These are phyloP conservation scores for Drosophila funebris DNA, from an alignment of 1,140 invertebrate genomes.

Conservation along the genomic window DNA sequence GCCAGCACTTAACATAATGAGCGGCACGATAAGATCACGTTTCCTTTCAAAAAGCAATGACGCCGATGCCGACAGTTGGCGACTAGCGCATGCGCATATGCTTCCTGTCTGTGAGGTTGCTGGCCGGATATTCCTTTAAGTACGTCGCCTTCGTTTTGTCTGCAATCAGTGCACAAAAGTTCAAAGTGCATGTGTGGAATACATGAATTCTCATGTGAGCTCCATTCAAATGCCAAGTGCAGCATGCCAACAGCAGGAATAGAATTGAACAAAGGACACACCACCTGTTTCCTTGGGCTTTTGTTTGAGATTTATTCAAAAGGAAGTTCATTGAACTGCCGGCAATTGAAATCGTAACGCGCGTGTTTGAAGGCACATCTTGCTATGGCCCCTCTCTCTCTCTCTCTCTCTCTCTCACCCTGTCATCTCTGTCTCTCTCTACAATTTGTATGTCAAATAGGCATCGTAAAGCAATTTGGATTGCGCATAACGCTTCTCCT, in stretches of 20 bases:
- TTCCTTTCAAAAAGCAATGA: slow-evolving; percentile 41
- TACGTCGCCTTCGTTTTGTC: slow-evolving; percentile 34
- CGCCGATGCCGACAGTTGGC: slow-evolving; percentile 48
- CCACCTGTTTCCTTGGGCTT: slow-evolving; percentile 81
- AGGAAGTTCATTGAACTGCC: slow-evolving; percentile 75
- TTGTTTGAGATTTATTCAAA: slow-evolving; percentile 45
- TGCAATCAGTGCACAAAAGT: slow-evolving; percentile 72
- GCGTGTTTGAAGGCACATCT: not conserved
- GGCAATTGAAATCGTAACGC: slow-evolving; percentile 50
- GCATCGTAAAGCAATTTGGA: slow-evolving; percentile 49
- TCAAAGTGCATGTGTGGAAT: slow-evolving; percentile 68
- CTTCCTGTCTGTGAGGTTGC: slow-evolving; percentile 57
- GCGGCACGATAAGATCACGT: slow-evolving; percentile 74
- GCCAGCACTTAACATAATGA: slow-evolving; percentile 80
- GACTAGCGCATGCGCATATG: slow-evolving; percentile 72
- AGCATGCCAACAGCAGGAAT: slow-evolving; percentile 4
- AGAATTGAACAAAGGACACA: slow-evolving; percentile 65
- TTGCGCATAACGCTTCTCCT: slow-evolving; percentile 32
- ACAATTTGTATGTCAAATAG: slow-evolving; percentile 50
- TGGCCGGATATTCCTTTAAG: slow-evolving; percentile 78
- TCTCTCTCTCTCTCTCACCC: not conserved
- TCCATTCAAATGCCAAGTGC: slow-evolving; percentile 65
- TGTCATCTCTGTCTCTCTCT: not conserved
- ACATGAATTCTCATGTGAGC: slow-evolving; percentile 33
- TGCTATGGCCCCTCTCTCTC: not conserved